Percentiles rank a stretch among this genome's conserved stretches.
These are phyloP conservation scores for Spilogale gracilis DNA, from an alignment of 2,113 vertebrate species.

Conservation along the genomic window DNA sequence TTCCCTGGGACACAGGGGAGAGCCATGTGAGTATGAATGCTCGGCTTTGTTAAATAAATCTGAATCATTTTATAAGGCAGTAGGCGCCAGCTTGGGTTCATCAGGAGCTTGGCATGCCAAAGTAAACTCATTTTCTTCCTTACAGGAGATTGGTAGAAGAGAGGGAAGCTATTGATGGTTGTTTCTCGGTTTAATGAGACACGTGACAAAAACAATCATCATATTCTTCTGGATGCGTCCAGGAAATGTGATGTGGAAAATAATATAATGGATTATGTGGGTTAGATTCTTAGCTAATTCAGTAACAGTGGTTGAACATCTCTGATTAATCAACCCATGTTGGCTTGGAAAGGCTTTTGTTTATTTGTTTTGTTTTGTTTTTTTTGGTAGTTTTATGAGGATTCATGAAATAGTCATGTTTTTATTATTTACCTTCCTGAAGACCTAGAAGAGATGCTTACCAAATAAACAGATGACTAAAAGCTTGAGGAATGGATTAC, in stretches of 20 bases:
- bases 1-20: neutral
- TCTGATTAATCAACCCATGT: neutral
- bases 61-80: conserved; percentile 1
- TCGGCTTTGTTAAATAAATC: conserved; percentile 51
- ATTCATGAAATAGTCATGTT: neutral
- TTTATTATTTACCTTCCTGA: neutral
- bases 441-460: neutral
- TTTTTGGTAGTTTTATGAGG: neutral
- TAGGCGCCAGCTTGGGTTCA: conserved; percentile 2
- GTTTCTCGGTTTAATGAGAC: neutral
- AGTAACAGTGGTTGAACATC: neutral
- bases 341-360: neutral
- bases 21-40: neutral
- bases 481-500: neutral
- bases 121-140: neutral
- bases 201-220: neutral
- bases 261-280: neutral
- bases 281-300: neutral
- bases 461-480: neutral
- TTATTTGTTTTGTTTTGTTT: neutral
- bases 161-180: neutral
- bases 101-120: neutral
- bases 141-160: neutral
- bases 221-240: neutral
- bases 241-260: neutral